Percentiles rank a stretch among this genome's conserved stretches.
These are phyloP conservation scores for Neoniphon sammara DNA, from an alignment of 2,797 vertebrate genomes.

Conservation along the genomic window DNA sequence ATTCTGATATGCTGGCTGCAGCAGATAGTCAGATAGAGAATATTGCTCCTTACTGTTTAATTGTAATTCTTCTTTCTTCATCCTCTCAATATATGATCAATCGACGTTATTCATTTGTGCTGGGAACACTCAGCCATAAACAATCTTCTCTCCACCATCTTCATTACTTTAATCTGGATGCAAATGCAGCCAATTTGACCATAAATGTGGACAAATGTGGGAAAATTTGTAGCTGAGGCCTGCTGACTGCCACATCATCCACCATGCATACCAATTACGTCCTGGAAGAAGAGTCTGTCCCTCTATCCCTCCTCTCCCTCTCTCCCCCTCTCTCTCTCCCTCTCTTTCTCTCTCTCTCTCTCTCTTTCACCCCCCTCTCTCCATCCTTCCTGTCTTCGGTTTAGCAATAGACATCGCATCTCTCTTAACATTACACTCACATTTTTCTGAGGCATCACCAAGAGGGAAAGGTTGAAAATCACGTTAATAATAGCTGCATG, in stretches of 20 bases:
- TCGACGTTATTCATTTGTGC: conserved; percentile 32
- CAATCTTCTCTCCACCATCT: conserved; percentile 13
- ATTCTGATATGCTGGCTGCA: conserved; percentile 13
- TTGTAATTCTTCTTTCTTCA: not conserved
- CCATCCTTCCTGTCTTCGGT: conserved; percentile 45
- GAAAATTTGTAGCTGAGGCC: conserved; percentile 73
- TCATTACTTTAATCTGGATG: conserved; percentile 61
- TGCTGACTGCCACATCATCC: conserved; percentile 62
- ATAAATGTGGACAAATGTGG: conserved; percentile 78
- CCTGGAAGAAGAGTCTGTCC: conserved; percentile 69
- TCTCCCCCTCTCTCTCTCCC: conserved; percentile 11
- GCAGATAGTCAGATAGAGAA: conserved; percentile 1
- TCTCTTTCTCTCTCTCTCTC: conserved; percentile 25
- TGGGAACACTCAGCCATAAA: conserved; percentile 24
- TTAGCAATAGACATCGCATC: conserved; percentile 49
- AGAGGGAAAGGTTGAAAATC: conserved; percentile 78
- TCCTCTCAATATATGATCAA: conserved; percentile 23
- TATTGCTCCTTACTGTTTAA: conserved; percentile 2
- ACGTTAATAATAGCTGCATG: conserved; percentile 72
- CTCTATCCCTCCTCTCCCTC: conserved; percentile 25
- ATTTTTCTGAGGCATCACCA: conserved; percentile 65
- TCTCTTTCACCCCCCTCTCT: conserved; percentile 52
- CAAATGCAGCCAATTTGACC: conserved; percentile 63
- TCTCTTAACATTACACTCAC: conserved; percentile 78
- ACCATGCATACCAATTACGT: conserved; percentile 82